Percentiles rank a stretch among this genome's conserved stretches.
These are phyloP conservation scores for Pelosia muscerda DNA, from an alignment of 2,888 invertebrate species.

Conservation along the genomic window DNA sequence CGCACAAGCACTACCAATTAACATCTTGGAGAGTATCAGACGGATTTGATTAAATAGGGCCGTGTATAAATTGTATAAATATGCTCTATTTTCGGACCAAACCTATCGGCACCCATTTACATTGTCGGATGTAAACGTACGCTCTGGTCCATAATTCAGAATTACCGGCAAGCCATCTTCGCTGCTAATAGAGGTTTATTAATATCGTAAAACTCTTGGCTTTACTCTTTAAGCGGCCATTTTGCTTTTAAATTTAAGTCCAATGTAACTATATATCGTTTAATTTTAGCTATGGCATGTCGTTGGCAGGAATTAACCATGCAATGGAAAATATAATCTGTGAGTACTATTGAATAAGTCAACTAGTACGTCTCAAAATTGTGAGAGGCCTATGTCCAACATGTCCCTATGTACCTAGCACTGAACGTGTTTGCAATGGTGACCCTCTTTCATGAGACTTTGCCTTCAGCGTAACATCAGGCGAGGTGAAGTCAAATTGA, in stretches of 20 bases:
- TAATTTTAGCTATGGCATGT: constrained; percentile 27
- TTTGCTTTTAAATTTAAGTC: constrained; percentile 63
- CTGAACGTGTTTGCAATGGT: too few species aligned
- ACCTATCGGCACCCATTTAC: constrained; percentile 45
- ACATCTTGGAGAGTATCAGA: too few species aligned
- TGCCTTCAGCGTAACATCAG: too few species aligned
- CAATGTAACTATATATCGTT: constrained; percentile 26
- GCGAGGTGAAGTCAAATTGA: too few species aligned
- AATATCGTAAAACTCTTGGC: constrained; percentile 66
- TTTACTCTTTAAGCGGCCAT: constrained; percentile 53
- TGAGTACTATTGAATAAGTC: too few species aligned
- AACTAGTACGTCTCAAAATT: too few species aligned
- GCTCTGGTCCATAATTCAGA: constrained; percentile 52
- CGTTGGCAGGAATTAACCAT: constrained; percentile 34
- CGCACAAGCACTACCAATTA: too few species aligned
- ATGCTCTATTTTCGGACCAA: constrained; percentile 24
- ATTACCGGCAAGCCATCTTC: constrained; percentile 61
- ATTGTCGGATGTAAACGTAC: constrained; percentile 36
- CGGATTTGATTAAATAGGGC: constrained; percentile 37
- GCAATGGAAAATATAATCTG: constrained; percentile 16
- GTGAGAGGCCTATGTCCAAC: too few species aligned
- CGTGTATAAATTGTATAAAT: too few species aligned
- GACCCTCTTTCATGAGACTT: too few species aligned
- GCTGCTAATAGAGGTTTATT: constrained; percentile 68
- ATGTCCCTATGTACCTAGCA: too few species aligned